Conservation (phyloP, 2,113 vertebrate genomes). For the Erythrocercus mccallii region DNA sequence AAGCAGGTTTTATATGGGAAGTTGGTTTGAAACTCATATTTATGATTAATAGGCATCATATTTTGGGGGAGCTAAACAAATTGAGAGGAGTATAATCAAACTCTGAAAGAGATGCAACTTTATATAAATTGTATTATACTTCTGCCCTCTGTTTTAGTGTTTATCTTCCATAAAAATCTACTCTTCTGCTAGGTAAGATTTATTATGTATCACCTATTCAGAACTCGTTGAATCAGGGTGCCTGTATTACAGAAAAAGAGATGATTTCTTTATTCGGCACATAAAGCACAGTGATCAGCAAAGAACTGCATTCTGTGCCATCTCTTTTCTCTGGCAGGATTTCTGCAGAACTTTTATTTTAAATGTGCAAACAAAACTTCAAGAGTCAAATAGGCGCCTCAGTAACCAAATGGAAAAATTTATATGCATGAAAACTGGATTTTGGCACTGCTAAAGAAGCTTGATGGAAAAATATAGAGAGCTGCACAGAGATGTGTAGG, state of each 20-base stretch:
- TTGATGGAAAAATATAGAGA: not conserved
- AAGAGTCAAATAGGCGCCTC: not conserved
- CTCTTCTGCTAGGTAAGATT: not conserved
- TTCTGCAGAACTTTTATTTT: not conserved
- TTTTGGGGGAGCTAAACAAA: not conserved
- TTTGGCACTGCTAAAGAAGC: not conserved
- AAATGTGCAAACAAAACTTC: not conserved
- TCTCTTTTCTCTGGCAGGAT: not conserved
- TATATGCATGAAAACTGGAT: not conserved
- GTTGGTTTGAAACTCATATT: not conserved
- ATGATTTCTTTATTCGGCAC: constrained; percentile 13
- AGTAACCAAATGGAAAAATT: not conserved
- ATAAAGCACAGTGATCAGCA: not conserved
- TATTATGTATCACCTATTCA: constrained; percentile 36
- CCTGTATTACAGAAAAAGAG: constrained; percentile 49
- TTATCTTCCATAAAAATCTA: constrained; percentile 46
- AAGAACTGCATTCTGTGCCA: not conserved
- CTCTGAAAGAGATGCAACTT: not conserved
- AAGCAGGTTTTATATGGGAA: not conserved
- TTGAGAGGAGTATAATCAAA: not conserved
- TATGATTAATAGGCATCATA: not conserved
- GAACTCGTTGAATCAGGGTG: not conserved
- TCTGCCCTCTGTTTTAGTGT: constrained; percentile 7
- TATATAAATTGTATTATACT: constrained; percentile 15
- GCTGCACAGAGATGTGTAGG: not conserved